Evolutionary conservation across 2,113 vertebrate species (phyloP).

Genomic region (Mobula birostris): DNA sequence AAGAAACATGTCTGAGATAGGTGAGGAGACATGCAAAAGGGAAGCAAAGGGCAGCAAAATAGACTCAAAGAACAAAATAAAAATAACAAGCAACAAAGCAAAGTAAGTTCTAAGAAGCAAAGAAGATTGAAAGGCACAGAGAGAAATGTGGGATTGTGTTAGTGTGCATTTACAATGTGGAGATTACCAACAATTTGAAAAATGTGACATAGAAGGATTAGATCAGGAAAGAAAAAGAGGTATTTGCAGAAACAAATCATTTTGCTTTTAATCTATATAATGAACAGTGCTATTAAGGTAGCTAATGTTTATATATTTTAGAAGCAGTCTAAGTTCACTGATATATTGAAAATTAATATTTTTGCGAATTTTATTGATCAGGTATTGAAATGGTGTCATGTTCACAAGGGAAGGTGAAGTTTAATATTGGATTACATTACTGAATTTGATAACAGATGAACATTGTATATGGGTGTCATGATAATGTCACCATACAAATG

Average conservation of each 20-base stretch:
- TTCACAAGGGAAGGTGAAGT: not conserved
- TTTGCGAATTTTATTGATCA: not conserved
- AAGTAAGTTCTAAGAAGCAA: no score
- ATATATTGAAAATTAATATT: not conserved
- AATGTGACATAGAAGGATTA: not conserved
- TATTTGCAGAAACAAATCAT: not conserved
- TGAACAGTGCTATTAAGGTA: not conserved
- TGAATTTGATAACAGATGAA: not conserved
- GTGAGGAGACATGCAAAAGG: no score
- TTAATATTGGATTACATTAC: not conserved
- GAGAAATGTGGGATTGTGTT: no score
- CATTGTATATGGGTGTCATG: not conserved
- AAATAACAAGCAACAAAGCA: no score
- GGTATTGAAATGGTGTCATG: not conserved
- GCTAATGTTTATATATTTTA: not conserved
- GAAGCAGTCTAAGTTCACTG: not conserved
- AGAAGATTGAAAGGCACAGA: no score
- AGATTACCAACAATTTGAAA: not conserved
- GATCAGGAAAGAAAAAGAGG: not conserved
- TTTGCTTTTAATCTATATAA: not conserved
- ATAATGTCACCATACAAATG: not conserved
- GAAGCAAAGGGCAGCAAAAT: no score
- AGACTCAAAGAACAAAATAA: no score
- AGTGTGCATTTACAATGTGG: no score
- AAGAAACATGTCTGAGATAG: no score